Conservation (phyloP, 2,113 vertebrate species). For the Anarrhichthys ocellatus region DNA sequence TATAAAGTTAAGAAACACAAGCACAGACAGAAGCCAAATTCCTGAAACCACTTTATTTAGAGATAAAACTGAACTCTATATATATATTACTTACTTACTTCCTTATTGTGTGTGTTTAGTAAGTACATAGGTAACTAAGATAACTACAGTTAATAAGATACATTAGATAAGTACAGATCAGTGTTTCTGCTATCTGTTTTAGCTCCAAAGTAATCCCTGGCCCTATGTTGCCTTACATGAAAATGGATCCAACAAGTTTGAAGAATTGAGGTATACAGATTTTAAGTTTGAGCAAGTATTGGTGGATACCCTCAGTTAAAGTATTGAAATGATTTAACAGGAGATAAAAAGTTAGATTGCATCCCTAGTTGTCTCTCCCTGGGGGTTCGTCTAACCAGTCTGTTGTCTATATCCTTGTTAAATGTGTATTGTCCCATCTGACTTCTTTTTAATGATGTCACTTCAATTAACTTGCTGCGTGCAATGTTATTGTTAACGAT, state of each 20-base stretch:
- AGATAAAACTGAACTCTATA: background rate
- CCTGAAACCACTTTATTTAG: background rate
- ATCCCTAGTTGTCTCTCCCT: background rate
- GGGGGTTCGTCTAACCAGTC: background rate
- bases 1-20: background rate
- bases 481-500: slow-evolving; percentile 4
- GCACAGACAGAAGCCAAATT: background rate
- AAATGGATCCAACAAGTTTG: background rate
- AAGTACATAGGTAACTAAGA: background rate
- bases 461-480: slow-evolving; percentile 5
- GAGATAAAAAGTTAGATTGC: background rate
- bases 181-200: background rate
- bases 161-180: background rate
- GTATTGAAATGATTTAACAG: background rate
- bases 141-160: background rate
- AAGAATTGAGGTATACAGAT: background rate
- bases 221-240: background rate
- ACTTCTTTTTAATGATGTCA: background rate
- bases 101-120: background rate
- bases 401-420: background rate
- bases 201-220: background rate
- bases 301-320: background rate
- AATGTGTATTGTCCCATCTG: background rate
- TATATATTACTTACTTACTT: background rate
- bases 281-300: background rate